Evolutionary conservation across 2,797 vertebrate genomes (phyloP).

Genomic region (Lindbergichthys nudifrons): DNA sequence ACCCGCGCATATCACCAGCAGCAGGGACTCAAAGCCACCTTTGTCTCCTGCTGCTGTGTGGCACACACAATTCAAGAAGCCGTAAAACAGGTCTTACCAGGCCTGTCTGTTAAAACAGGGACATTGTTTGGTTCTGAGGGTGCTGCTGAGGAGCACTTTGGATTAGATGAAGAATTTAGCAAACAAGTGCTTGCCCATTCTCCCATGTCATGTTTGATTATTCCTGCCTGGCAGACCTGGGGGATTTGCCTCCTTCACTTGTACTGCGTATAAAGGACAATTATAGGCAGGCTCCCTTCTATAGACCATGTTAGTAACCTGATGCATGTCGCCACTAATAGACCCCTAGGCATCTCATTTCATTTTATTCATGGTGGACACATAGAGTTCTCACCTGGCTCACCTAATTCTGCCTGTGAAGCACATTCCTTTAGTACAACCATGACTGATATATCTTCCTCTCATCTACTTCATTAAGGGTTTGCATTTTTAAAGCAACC

Average conservation of each 20-base stretch:
- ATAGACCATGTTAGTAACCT: conserved; percentile 27
- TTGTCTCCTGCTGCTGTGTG: conserved; percentile 74
- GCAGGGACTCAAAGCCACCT: conserved; percentile 73
- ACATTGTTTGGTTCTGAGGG: conserved; percentile 77
- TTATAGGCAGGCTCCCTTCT: conserved; percentile 16
- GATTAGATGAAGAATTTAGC: conserved; percentile 60
- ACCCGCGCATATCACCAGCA: conserved; percentile 48
- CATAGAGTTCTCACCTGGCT: conserved; percentile 15
- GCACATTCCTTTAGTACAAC: conserved; percentile 18
- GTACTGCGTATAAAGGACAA: conserved; percentile 10
- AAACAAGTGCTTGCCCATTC: conserved; percentile 54
- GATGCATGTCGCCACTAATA: conserved; percentile 14
- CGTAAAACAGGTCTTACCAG: conserved; percentile 82
- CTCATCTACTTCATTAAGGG: conserved; percentile 48
- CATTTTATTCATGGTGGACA: conserved; percentile 3
- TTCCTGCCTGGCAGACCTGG: conserved; percentile 34
- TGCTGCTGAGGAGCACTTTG: conserved; percentile 55
- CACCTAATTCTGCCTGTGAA: conserved; percentile 20
- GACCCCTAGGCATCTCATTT: conserved; percentile 22
- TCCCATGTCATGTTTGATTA: conserved; percentile 43
- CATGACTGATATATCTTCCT: conserved; percentile 19
- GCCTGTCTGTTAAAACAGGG: conserved; percentile 58
- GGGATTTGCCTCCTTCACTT: conserved; percentile 26
- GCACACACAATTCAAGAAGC: conserved; percentile 73
- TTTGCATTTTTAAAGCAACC: conserved; percentile 27